phyloP scores from a whole-genome alignment of 2,888 invertebrate genomes.

The Habrosyne pyritoides region DNA sequence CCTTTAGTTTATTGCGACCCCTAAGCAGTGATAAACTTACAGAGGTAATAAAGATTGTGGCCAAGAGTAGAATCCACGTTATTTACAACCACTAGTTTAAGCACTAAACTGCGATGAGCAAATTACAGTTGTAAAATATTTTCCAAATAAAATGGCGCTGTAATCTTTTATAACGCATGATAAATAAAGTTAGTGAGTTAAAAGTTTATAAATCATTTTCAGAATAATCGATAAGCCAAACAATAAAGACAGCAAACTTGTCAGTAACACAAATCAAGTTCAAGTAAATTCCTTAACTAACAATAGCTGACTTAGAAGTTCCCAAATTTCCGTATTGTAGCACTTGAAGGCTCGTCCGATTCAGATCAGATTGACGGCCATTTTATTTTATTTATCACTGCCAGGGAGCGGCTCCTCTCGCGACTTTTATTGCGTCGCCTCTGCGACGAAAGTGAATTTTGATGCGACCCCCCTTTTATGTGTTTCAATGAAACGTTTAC shows the following conservation, averaged over 20 bases:
- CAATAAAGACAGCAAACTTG: constrained; percentile 21
- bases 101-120: not conserved
- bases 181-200: no score
- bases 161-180: not conserved
- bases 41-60: not conserved
- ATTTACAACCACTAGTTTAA: not conserved
- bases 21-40: constrained; percentile 1
- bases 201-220: no score
- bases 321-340: constrained; percentile 17
- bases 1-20: constrained; percentile 12
- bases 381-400: constrained; percentile 55
- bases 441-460: constrained; percentile 75
- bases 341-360: constrained; percentile 18
- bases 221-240: not conserved
- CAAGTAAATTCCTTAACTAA: constrained; percentile 1
- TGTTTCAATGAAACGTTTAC: constrained; percentile 65
- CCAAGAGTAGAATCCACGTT: not conserved
- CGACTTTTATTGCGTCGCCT: constrained; percentile 56
- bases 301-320: constrained; percentile 13
- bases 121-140: not conserved
- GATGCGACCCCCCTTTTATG: constrained; percentile 65
- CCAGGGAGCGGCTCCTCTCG: constrained; percentile 43
- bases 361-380: constrained; percentile 44
- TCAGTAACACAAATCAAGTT: not conserved
- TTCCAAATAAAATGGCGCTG: not conserved